Base-by-base conservation (phyloP, 2,113 vertebrate genomes). In the Caloenas nicobarica region DNA sequence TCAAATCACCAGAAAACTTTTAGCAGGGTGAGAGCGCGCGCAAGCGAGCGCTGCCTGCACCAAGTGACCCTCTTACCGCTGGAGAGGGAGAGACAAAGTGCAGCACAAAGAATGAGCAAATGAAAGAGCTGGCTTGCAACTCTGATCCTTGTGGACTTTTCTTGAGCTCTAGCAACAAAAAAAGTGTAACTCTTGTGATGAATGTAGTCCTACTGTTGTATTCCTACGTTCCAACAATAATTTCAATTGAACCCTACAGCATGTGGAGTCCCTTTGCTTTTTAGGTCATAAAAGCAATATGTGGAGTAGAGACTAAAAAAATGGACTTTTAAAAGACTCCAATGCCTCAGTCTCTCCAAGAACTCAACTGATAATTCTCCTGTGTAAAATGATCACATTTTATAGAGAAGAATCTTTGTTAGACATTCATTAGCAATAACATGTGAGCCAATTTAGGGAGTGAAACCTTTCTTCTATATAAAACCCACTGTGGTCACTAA, bases 301-400 rank as follows among this genome's bases (percentile, higher is more conserved):
- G 92, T 97, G 96, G 97, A 97, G 96, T 90, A 91, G 90, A 95
- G 95, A 93, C 96, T 96, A 76, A 97, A 97, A 97, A 96, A 96
- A 97, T 91, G 88, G 97, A 97, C 95, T 94, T 97, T 97, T 97
- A 97, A 97, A 97, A 95, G 96, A 97, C 93, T 97, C 96, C 92
- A 94, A 95, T 96, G 88, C 92, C 96, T 97, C 96, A 88, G 74
- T 95, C 91, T 95, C 95, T 96, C 96, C 97, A 96, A 97, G 94
- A 97, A 96, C 93, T 96, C 77, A 23, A 93, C 96, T 97, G 97
- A 96, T 95, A 97, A 96, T 97, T 97, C 96, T 95, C 96, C 93
- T 88, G 94, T 97, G 97, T 94, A 97, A 97, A 97, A 97, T 96
- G 94, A 95, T 97, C 92, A 93, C 96, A 91, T 97, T 97, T 97